phyloP scores from a whole-genome alignment of 2,888 invertebrate genomes.

The Bhutanitis thaidina region DNA sequence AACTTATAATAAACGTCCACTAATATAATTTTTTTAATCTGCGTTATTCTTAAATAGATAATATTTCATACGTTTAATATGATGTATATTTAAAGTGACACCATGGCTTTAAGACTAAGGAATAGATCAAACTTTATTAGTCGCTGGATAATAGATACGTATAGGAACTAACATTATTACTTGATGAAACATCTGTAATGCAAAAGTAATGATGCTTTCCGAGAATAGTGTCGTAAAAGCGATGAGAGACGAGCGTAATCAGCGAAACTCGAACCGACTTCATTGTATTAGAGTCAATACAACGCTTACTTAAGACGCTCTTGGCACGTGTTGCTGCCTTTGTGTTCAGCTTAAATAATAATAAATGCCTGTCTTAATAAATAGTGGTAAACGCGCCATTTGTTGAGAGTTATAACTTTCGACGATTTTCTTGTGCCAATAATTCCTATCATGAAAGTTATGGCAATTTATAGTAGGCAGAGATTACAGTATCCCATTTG shows the following conservation, averaged over 20 bases:
- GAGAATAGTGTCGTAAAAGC: slow-evolving; percentile 15
- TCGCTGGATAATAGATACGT: not conserved
- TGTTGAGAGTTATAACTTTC: too few relatives aligned
- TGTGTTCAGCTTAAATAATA: not conserved
- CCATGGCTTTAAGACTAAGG: not conserved
- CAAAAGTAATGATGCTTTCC: slow-evolving; percentile 9
- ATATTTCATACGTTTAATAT: too few relatives aligned
- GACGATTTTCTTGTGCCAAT: too few relatives aligned
- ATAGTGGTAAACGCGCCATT: not conserved
- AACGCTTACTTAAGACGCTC: not conserved
- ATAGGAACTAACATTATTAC: not conserved
- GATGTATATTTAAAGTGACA: too few relatives aligned
- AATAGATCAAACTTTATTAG: not conserved
- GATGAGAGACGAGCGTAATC: slow-evolving; percentile 1
- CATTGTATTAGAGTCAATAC: slow-evolving; percentile 13
- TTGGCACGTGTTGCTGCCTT: slow-evolving; percentile 9
- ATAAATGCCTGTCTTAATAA: not conserved
- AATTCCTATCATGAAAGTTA: too few relatives aligned
- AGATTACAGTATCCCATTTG: too few relatives aligned
- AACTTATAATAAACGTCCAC: too few relatives aligned
- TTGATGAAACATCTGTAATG: slow-evolving; percentile 6
- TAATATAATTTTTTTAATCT: too few relatives aligned
- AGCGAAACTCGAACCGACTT: slow-evolving; percentile 14
- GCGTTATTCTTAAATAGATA: too few relatives aligned
- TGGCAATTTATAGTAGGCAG: too few relatives aligned